phyloP scores from a whole-genome alignment of 2,888 invertebrate genomes.

The Stenotaenia linearis region DNA sequence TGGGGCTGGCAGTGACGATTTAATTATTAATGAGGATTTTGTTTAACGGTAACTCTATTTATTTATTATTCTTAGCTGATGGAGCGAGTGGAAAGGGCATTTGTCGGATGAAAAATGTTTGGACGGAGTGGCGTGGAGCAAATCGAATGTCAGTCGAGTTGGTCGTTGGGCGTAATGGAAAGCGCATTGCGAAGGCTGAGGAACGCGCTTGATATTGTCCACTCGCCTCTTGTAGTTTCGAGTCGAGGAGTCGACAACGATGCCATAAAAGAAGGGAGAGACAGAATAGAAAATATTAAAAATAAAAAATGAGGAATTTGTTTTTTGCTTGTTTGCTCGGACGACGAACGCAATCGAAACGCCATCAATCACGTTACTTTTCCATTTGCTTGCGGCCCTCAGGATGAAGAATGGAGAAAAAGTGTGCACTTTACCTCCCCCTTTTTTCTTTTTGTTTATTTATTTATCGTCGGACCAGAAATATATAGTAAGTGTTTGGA shows the following conservation, averaged over 20 bases:
- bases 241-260: not conserved
- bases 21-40: not conserved
- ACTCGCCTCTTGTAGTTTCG: not conserved
- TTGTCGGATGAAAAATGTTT: constrained; percentile 15
- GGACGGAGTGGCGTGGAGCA: not conserved
- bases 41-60: too few species aligned
- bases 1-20: not conserved
- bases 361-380: not conserved
- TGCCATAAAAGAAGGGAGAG: not conserved
- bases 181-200: not conserved
- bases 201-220: not conserved
- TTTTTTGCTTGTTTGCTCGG: not conserved
- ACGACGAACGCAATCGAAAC: not conserved
- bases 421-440: not conserved
- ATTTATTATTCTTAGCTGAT: not conserved
- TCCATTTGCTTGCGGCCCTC: not conserved
- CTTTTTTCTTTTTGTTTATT: not conserved
- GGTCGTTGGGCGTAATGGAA: constrained; percentile 16
- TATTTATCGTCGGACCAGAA: not conserved
- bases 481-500: not conserved
- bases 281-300: not conserved
- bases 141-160: constrained; percentile 23
- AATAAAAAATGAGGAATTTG: not conserved
- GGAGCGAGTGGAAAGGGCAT: not conserved
- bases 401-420: not conserved